phyloP scores from a whole-genome alignment of 2,888 invertebrate genomes.

The Torymus tubicola region DNA sequence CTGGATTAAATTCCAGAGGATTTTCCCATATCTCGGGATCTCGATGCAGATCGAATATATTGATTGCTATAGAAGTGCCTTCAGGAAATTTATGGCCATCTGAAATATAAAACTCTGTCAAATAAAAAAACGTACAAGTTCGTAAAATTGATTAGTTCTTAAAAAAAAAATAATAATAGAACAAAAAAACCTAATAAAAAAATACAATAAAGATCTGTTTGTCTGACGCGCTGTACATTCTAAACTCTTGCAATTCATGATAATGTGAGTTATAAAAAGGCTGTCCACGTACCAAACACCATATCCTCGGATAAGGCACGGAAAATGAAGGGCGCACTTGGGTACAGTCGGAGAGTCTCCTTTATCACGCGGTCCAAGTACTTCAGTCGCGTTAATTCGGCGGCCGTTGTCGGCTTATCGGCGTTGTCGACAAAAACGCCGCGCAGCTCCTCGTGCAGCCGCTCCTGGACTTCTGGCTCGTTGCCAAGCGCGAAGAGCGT shows the following conservation, averaged over 20 bases:
- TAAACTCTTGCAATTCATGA: neutral
- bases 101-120: conserved; percentile 59
- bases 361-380: conserved; percentile 80
- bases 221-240: too few relatives aligned
- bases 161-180: too few relatives aligned
- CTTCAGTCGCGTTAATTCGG: conserved; percentile 74
- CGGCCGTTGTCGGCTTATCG: conserved; percentile 65
- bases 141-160: too few relatives aligned
- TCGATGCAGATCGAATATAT: conserved; percentile 76
- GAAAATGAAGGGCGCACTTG: conserved; percentile 78
- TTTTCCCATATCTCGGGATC: conserved; percentile 77
- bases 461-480: conserved; percentile 76
- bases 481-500: conserved; percentile 77
- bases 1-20: conserved; percentile 76
- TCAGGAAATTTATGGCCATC: conserved; percentile 74
- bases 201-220: too few relatives aligned
- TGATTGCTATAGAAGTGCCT: conserved; percentile 72
- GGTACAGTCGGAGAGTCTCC: conserved; percentile 79
- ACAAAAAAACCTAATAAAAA: too few relatives aligned
- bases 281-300: conserved; percentile 68
- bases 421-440: conserved; percentile 71
- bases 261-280: neutral
- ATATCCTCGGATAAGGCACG: conserved; percentile 77
- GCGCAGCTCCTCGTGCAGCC: conserved; percentile 75
- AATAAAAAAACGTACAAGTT: too few relatives aligned